Evolutionary conservation across 23 tunicate species (phyloP).

Genomic region (Oikopleura dioica): DNA sequence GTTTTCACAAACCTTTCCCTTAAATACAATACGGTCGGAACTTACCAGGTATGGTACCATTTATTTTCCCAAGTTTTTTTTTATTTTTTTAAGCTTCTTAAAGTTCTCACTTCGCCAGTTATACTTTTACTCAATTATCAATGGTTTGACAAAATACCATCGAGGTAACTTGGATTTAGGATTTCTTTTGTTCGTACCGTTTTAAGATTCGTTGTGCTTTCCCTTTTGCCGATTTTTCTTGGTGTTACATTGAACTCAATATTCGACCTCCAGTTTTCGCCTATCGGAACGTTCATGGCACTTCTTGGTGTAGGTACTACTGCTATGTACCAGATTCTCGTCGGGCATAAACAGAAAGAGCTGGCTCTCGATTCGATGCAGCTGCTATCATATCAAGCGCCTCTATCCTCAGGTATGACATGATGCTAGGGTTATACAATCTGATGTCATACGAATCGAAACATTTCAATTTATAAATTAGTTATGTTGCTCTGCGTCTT

Average conservation of each 20-base stretch:
- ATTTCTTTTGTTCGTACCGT: too few species aligned
- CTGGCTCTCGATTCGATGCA: slow-evolving; percentile 83
- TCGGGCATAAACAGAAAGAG: slow-evolving; percentile 64
- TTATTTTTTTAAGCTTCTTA: too few species aligned
- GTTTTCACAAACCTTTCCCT: slow-evolving; percentile 82
- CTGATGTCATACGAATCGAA: too few species aligned
- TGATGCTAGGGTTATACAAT: too few species aligned
- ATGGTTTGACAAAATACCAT: slow-evolving; percentile 19
- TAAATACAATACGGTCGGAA: slow-evolving; percentile 66
- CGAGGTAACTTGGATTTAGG: too few species aligned
- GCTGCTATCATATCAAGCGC: slow-evolving; percentile 64
- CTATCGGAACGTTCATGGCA: slow-evolving; percentile 53
- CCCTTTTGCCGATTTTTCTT: slow-evolving; percentile 42
- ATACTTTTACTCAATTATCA: slow-evolving; percentile 41
- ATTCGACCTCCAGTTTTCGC: slow-evolving; percentile 70
- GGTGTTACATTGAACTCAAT: slow-evolving; percentile 68
- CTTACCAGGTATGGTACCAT: too few species aligned
- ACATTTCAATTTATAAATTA: too few species aligned
- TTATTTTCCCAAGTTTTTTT: too few species aligned
- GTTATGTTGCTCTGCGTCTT: slow-evolving; percentile 26
- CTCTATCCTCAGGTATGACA: slow-evolving; percentile 64
- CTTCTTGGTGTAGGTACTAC: slow-evolving; percentile 51
- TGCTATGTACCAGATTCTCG: slow-evolving; percentile 72
- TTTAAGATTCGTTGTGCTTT: not conserved
- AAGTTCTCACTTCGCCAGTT: slow-evolving; percentile 62